Conservation (phyloP, 2,888 invertebrate species). For the Neoascia interrupta region DNA sequence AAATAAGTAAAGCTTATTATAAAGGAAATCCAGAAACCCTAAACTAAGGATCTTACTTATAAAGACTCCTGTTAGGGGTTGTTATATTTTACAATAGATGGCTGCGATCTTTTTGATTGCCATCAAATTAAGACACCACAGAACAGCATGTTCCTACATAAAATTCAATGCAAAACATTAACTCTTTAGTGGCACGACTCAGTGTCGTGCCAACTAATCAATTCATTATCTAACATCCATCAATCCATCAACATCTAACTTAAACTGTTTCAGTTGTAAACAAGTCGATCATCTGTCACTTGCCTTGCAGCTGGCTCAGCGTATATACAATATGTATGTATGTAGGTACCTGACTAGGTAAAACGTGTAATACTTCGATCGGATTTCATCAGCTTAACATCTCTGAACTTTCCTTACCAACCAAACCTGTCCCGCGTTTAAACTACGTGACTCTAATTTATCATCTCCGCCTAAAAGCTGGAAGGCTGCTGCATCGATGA, state of each 20-base stretch:
- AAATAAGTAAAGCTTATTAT: too few relatives aligned
- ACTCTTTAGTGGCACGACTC: not conserved
- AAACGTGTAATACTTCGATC: slow-evolving; percentile 40
- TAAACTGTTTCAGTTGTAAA: slow-evolving; percentile 42
- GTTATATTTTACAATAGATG: too few relatives aligned
- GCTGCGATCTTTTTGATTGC: too few relatives aligned
- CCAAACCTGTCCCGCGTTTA: slow-evolving; percentile 32
- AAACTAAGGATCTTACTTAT: too few relatives aligned
- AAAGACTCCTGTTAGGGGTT: too few relatives aligned
- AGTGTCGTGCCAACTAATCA: not conserved
- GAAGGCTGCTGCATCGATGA: not conserved
- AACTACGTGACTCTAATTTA: slow-evolving; percentile 42
- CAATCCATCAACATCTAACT: not conserved
- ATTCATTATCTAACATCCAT: slow-evolving; percentile 29
- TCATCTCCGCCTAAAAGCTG: slow-evolving; percentile 24
- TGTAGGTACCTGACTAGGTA: too few relatives aligned
- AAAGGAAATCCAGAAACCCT: too few relatives aligned
- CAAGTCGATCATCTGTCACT: slow-evolving; percentile 51
- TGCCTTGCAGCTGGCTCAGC: slow-evolving; percentile 9
- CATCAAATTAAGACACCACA: too few relatives aligned
- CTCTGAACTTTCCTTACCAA: slow-evolving; percentile 43
- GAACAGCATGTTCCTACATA: too few relatives aligned
- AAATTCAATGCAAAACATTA: too few relatives aligned
- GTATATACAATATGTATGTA: not conserved
- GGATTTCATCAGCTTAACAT: slow-evolving; percentile 63